Evolutionary conservation across 2,888 invertebrate genomes (phyloP), one percentile per base, ranked within the genome.

Genomic region (Lampropteryx suffumata): DNA sequence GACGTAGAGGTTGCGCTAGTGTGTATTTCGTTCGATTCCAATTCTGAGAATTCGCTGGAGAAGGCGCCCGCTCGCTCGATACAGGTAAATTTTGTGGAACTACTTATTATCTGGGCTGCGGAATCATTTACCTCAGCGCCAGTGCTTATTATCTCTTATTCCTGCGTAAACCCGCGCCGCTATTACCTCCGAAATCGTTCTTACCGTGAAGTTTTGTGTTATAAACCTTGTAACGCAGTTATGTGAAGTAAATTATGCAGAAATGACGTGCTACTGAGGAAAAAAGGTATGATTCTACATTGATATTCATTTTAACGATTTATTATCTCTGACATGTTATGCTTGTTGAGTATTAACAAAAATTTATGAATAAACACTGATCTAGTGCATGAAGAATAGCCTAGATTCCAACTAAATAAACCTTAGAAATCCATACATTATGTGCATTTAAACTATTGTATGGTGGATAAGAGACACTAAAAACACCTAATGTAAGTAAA

Each of bases 21-120:
- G 74, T 78, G 76, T 68, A 74, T 83, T 72, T 68, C n/a, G n/a
- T 80, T 72, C 17, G 17, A 81, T 80, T 79, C 75, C 72, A 84
- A 70, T 88, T 87, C 87, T 78, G 50, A 73, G 87, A 88, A 88
- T 70, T 77, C 57, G 77, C 76, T 73, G 50, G 42, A 47, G 57
- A 58, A 59, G 47, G 42, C 46, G 49, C 49, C 56, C 14, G 24
- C 7, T 61, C 78, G 82, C 67, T 83, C 81, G 62, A 83, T 82
- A 79, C 76, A 79, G 79, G 77, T 79, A 77, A 74, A 73, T 58
- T 46, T 69, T 53, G 51, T 50, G 53, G 43, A 46, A 44, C 24
- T 35, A 28, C 8, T 48, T 44, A 49, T 55, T 32, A 34, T 41
- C 57, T 21, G 26, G 50, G 29, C 32, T 21, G 8, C 21, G 11